Evolutionary conservation across 1,140 invertebrate species (phyloP), one percentile per base, ranked within the genome.

Genomic region (Leptestheria dahalacensis): DNA sequence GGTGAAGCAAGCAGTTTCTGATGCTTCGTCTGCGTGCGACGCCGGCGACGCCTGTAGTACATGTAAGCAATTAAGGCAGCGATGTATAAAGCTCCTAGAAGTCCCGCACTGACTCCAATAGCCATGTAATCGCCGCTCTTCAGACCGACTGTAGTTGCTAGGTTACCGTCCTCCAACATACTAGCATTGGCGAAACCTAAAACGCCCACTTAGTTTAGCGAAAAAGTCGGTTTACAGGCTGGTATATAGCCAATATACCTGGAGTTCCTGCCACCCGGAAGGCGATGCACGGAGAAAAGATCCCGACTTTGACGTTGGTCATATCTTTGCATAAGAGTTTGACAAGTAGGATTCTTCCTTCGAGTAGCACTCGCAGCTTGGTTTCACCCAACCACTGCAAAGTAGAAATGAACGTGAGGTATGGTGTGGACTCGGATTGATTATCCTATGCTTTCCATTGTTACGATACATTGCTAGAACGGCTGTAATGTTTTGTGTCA

Each of bases 221-320:
- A 23, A 41, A 20, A 46, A n/a, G n/a, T n/a, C n/a, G n/a, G n/a
- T n/a, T n/a, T n/a, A n/a, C n/a, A n/a, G n/a, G n/a, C n/a, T n/a
- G n/a, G n/a, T n/a, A n/a, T n/a, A n/a, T n/a, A 23, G 20, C 20
- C 4, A 29, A 9, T 63, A 74, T 74, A 78, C 86, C 87, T 20
- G 86, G 84, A 46, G 83, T 83, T 24, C 88, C 88, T 57, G 86
- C 86, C 6, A 90, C 81, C 63, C 87, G 77, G 67, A 91, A 88
- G 10, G 86, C 85, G 23, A 89, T 82, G 63, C 87, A 91, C 0
- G 86, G 86, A 2, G 82, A 82, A 69, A 88, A 86, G n/a, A 70
- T 64, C 6, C 76, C 76, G 21, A 73, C 67, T 0, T 72, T 66
- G 6, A 72, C 67, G 6, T 77, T 74, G 1, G 78, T 74, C 48